Conservation (phyloP, 2,113 vertebrate genomes). For the Hypomesus transpacificus region DNA sequence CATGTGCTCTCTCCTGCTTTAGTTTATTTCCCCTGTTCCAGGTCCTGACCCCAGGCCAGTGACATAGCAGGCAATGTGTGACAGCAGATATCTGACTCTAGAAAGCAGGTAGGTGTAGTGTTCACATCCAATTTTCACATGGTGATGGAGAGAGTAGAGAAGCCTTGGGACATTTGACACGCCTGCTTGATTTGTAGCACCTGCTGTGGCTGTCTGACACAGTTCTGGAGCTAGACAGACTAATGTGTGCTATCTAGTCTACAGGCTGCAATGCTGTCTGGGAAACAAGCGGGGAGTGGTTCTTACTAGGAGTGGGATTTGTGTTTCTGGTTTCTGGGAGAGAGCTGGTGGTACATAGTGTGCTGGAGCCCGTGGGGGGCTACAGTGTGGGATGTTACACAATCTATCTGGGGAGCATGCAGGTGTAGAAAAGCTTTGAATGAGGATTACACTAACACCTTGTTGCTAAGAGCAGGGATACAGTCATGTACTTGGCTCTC, state of each 20-base stretch:
- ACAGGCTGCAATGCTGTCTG: neutral
- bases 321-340: neutral
- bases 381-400: constrained; percentile 46
- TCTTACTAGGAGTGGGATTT: constrained; percentile 3
- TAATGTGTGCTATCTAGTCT: constrained; percentile 12
- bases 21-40: neutral
- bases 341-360: neutral
- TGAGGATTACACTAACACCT: constrained; percentile 57
- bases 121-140: constrained; percentile 12
- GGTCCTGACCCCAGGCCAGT: neutral
- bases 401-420: constrained; percentile 36
- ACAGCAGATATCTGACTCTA: neutral
- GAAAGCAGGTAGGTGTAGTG: constrained; percentile 5
- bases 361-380: constrained; percentile 6
- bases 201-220: constrained; percentile 53
- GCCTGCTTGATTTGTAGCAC: constrained; percentile 24
- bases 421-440: constrained; percentile 50
- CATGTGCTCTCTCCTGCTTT: neutral
- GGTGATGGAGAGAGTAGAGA: constrained; percentile 28
- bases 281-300: neutral
- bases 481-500: neutral
- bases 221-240: constrained; percentile 21
- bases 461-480: constrained; percentile 38
- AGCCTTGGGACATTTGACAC: constrained; percentile 35
- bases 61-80: constrained; percentile 17